A percentile compares a stretch with the other conserved stretches of the same genome.
phyloP scores from a whole-genome alignment of 2,888 invertebrate genomes.

The Agrotis exclamationis region DNA sequence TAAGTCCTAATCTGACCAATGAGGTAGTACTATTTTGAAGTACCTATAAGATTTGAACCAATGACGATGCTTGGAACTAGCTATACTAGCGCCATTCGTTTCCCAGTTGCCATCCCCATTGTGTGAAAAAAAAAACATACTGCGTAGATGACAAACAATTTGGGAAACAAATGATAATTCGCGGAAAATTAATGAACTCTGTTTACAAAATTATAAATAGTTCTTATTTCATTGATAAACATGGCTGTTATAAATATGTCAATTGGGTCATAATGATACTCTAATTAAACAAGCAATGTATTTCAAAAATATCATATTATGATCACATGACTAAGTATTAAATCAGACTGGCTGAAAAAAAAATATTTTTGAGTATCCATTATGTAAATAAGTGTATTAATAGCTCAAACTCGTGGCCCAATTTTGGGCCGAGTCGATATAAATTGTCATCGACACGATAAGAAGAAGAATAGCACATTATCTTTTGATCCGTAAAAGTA shows the following conservation, averaged over 20 bases:
- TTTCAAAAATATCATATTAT: conserved; percentile 7
- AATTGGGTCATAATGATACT: conserved; percentile 35
- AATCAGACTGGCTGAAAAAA: neutral
- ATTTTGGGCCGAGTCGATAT: too few species aligned
- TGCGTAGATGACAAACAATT: neutral
- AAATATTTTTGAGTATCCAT: neutral
- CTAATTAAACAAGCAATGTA: conserved; percentile 21
- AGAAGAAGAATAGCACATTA: too few species aligned
- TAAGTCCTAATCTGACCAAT: too few species aligned
- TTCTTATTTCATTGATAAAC: conserved; percentile 18
- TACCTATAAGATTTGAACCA: too few species aligned
- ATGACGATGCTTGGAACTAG: too few species aligned
- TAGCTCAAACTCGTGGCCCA: too few species aligned
- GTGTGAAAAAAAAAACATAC: neutral
- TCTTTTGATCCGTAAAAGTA: neutral
- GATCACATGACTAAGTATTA: conserved; percentile 1
- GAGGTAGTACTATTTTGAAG: too few species aligned
- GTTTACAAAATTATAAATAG: conserved; percentile 29
- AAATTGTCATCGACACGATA: too few species aligned
- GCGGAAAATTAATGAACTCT: conserved; percentile 2
- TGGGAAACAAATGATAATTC: neutral
- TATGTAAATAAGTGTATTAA: neutral
- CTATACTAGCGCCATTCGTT: too few species aligned
- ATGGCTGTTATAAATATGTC: conserved; percentile 14
- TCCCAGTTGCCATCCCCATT: too few species aligned